Conservation (phyloP, 2,797 vertebrate species). For the Acipenser transmontanus region DNA sequence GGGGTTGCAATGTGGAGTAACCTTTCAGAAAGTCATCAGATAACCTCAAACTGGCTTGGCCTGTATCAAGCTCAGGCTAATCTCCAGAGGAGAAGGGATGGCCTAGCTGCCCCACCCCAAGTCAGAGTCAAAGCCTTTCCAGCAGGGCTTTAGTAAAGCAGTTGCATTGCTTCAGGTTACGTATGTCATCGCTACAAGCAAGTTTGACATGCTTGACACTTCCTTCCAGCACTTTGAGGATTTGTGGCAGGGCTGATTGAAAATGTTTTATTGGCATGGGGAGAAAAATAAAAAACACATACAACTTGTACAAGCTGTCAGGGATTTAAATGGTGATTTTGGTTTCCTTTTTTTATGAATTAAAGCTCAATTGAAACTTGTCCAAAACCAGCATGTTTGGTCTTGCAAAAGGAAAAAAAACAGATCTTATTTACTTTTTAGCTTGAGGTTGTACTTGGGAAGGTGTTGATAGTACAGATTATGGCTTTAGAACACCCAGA, state of each 20-base stretch:
- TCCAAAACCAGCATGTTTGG: conserved; percentile 86
- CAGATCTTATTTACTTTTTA: conserved; percentile 60
- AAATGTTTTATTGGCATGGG: conserved; percentile 55
- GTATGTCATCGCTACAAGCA: conserved; percentile 56
- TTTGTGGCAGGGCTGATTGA: conserved; percentile 65
- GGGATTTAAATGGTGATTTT: conserved; percentile 76
- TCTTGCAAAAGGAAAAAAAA: conserved; percentile 74
- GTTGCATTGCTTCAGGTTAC: conserved; percentile 54
- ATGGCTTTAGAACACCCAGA: conserved; percentile 30
- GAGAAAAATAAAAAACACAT: conserved; percentile 53
- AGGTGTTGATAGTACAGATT: conserved; percentile 50
- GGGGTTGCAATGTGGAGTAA: no score
- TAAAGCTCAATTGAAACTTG: conserved; percentile 72
- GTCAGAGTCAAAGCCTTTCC: conserved; percentile 30
- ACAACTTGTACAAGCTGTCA: conserved; percentile 75
- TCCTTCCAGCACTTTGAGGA: conserved; percentile 44
- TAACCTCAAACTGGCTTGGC: background rate
- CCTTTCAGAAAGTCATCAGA: no score
- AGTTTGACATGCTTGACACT: conserved; percentile 59
- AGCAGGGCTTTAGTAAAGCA: conserved; percentile 44
- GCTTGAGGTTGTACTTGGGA: conserved; percentile 54
- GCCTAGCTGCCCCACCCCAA: conserved; percentile 10
- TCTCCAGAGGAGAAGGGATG: background rate
- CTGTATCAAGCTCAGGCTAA: background rate
- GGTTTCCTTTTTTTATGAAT: conserved; percentile 78